Evolutionary conservation across 2,113 vertebrate genomes (phyloP), one percentile per base, ranked within the genome.

Genomic region (Vidua macroura): DNA sequence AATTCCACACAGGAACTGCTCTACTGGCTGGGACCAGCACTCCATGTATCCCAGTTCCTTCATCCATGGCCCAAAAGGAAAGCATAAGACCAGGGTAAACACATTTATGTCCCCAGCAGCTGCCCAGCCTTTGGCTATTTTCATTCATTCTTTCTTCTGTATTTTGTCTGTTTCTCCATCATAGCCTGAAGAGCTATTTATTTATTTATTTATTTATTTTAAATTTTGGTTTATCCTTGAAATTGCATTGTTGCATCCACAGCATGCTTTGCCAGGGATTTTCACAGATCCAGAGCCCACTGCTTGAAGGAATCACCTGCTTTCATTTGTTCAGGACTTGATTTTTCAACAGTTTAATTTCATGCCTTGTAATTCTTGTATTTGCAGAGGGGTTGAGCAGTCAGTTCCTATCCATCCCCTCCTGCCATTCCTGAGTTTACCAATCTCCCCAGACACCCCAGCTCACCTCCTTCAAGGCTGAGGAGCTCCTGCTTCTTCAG

Each of bases 281-380:
- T 78, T 82, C 85, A 67, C 21, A 48, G 49, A 12, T 85, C 63
- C 62, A 52, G 49, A 68, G 22, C n/a, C 15, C 13, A 1, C 11
- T 55, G 44, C 72, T 88, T 33, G 33, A 76, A 89, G 69, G 73
- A 84, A 88, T 88, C 67, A 60, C 44, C 85, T 75, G 78, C 37
- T 80, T 70, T 55, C 7, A 9, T 90, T 95, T 88, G 67, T 63
- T 83, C 83, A 53, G 75, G 59, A 6, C 46, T 83, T 56, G 76
- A 60, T 86, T 93, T 93, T 86, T 49, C 68, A 79, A 52, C 55
- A 83, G 72, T 88, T 93, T 88, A 80, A 95, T 93, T 92, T 95
- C 86, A 95, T 88, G 79, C 67, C 58, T 44, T 69, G 59, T 73
- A 86, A 69, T 72, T 73, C 79, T 18, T 68, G 18, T 80, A 44